Base-by-base conservation (phyloP, 2,888 invertebrate species). In the Xylophagus ater region DNA sequence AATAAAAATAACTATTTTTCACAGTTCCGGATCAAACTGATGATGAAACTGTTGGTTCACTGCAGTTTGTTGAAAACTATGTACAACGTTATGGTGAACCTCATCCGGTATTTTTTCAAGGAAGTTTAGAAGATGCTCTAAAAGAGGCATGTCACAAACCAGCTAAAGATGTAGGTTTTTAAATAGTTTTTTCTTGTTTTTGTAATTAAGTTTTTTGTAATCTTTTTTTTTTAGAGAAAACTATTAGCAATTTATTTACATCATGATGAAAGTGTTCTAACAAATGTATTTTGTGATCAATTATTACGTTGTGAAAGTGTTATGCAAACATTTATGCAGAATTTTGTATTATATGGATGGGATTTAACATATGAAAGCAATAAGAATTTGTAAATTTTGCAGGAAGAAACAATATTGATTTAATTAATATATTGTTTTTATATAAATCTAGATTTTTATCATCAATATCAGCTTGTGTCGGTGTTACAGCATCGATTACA, bases 271-370 rank as follows among this genome's bases (percentile, higher is more conserved):
- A 93, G 94, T 52, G 90, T 97, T 41, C 71, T 93, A 51, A 81
- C 92, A 24, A 94, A 98, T 66, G 94, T 97, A 48, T 98, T 97
- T 73, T 94, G 96, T 68, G 89, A 92, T 40, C 89, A 92, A 62
- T 72, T 93, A 43, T 70, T 97, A 49, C 92, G 93, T 61, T 84
- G 83, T 54, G 92, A 93, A 57, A 83, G 86, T 13, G 84, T 96
- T 35, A 78, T 92, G 54, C 84, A 89, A 58, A 85, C 87, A 44
- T 73, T 98, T 32, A 78, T 83, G 40, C 80, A 79, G 41, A 90
- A 93, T 69, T 97, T 92, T 65, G 71, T 96, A 31, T 74, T 92
- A 3, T 97, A 93, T 78, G 94, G 94, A 42, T 98, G 97, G 97
- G 97, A 97, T 65, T 74, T 96, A 50, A 92, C 96, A 8, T 77